Base-by-base conservation (phyloP, 2,797 vertebrate species). In the Antennarius maculatus region DNA sequence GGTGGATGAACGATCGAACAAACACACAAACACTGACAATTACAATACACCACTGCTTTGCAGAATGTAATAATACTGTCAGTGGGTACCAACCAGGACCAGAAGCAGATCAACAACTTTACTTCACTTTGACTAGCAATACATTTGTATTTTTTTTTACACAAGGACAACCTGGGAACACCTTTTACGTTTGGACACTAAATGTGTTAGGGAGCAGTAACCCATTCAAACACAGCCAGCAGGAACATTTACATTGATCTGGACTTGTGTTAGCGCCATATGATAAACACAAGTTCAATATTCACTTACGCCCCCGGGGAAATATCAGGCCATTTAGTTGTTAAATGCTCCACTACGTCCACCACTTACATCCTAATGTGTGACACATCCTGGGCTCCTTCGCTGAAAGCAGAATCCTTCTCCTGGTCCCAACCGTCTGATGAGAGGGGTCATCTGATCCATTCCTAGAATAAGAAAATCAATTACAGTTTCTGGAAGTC, bases 181-280 rank as follows among this genome's bases (percentile, higher is more conserved):
- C 13, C 18, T 9, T 50, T 27, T 12, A 41, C 29, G n/a, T 10
- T 62, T 7, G 52, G 10, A 7, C 9, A 18, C 2, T 18, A 28
- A 41, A 50, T 6, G 1, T 17, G 18, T 41, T 15, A 15, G 10
- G 16, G 8, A 27, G 39, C 16, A 52, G 37, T 52, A 29, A 11
- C 16, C 48, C 28, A 18, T 28, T 52, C 17, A 6, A 16, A 48
- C n/a, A 48, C n/a, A 37, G 4, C 13, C 12, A 48, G 29, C 12
- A 23, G n/a, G n/a, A 46, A 53, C 41, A 54, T 49, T 66, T 29
- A 6, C 53, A 65, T 39, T 46, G n/a, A 54, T 64, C n/a, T 54
- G 45, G n/a, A 42, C n/a, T 16, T 10, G 6, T 34, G n/a, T 17
- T n/a, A 12, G 15, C 6, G 4, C 48, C 10, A 52, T 28, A 27